These are phyloP conservation scores for Ips nitidus DNA, from an alignment of 1,140 invertebrate genomes.

Conservation along the genomic window DNA sequence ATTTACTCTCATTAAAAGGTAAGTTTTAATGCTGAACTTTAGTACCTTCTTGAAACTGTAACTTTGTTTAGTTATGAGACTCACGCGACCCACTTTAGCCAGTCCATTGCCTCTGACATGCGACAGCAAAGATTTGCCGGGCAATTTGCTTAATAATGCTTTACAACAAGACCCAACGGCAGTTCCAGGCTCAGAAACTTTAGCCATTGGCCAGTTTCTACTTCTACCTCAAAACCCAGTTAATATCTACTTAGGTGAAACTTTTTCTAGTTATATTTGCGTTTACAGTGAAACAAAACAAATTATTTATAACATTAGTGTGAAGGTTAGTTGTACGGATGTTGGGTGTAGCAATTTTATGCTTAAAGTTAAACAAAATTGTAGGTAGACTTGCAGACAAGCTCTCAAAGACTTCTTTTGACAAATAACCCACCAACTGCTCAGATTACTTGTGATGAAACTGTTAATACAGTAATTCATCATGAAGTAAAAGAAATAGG, in stretches of 20 bases:
- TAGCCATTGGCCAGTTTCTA: constrained; percentile 85
- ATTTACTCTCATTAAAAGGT: constrained; percentile 49
- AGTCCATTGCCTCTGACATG: constrained; percentile 76
- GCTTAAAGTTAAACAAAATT: not conserved
- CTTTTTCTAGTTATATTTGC: constrained; percentile 96
- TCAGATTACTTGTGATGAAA: constrained; percentile 78
- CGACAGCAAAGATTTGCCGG: constrained; percentile 82
- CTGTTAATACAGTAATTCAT: constrained; percentile 92
- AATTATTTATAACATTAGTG: constrained; percentile 75
- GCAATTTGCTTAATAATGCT: constrained; percentile 74
- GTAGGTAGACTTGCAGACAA: constrained; percentile 90
- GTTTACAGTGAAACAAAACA: constrained; percentile 93
- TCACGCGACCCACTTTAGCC: constrained; percentile 84
- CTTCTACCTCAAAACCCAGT: constrained; percentile 95
- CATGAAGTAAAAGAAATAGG: constrained; percentile 99
- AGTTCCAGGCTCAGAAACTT: constrained; percentile 76
- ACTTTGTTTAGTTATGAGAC: constrained; percentile 78
- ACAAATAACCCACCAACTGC: constrained; percentile 64
- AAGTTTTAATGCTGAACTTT: constrained; percentile 11
- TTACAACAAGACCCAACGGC: constrained; percentile 76
- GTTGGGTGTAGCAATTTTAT: not conserved
- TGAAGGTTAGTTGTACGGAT: constrained; percentile 63
- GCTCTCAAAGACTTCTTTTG: constrained; percentile 79
- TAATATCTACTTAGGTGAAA: constrained; percentile 84
- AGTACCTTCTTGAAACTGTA: not conserved